Evolutionary conservation across 2,113 vertebrate genomes (phyloP).

Genomic region (Beaufortia kweichowensis): DNA sequence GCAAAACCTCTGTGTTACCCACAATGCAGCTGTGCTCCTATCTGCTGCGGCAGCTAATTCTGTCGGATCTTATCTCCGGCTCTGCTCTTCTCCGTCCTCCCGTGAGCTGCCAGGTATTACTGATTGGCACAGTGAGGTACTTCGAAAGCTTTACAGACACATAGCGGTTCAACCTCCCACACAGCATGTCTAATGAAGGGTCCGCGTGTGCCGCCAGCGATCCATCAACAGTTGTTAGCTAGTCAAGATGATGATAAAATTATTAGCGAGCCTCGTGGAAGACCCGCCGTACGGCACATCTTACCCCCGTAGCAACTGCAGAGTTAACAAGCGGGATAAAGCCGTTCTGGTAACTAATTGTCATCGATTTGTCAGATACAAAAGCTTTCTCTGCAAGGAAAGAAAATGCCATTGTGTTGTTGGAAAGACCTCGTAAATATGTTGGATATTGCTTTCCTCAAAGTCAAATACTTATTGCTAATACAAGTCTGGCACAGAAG

Average conservation of each 20-base stretch:
- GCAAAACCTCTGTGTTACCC: background rate
- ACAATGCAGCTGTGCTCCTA: constrained; percentile 8
- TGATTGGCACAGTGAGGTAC: constrained; percentile 18
- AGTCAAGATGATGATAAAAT: constrained; percentile 24
- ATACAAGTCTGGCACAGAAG: background rate
- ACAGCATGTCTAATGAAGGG: constrained; percentile 24
- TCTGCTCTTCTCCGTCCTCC: background rate
- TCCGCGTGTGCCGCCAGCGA: background rate
- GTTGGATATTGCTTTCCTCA: background rate
- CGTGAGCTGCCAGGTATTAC: constrained; percentile 28
- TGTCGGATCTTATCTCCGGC: constrained; percentile 2
- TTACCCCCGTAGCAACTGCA: constrained; percentile 10
- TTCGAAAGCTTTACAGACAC: constrained; percentile 5
- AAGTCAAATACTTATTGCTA: background rate
- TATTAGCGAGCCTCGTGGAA: constrained; percentile 19
- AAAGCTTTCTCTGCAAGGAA: background rate
- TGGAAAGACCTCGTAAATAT: background rate
- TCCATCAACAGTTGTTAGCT: constrained; percentile 30
- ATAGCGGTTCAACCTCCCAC: constrained; percentile 1
- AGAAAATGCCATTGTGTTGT: background rate
- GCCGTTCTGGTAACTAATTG: background rate
- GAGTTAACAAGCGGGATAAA: constrained; percentile 27
- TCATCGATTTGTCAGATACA: background rate
- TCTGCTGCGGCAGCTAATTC: constrained; percentile 31
- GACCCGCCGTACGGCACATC: background rate